Conservation (phyloP, 1,140 invertebrate genomes). For the Drosophila oshimai region DNA sequence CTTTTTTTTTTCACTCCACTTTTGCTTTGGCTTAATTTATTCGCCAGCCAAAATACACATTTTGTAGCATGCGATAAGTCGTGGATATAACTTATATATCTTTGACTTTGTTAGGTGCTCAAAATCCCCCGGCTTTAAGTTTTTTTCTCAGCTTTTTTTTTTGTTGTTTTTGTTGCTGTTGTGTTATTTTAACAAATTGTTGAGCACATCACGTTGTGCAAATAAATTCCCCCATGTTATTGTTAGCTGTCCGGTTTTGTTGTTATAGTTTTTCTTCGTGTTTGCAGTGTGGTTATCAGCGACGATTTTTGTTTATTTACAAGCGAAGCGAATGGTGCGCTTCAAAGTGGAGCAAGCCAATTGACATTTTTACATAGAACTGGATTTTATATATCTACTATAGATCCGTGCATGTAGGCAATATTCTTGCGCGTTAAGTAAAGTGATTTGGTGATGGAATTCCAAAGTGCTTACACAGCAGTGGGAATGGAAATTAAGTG, state of each 20-base stretch:
- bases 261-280: conserved; percentile 17
- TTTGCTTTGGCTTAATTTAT: conserved; percentile 11
- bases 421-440: not conserved
- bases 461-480: not conserved
- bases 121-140: not conserved
- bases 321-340: conserved; percentile 9
- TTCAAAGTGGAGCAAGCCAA: conserved; percentile 62
- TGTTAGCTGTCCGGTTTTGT: conserved; percentile 38
- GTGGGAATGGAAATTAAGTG: not conserved
- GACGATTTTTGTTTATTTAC: conserved; percentile 35
- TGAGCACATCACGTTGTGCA: conserved; percentile 47
- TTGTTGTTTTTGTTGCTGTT: conserved; percentile 1
- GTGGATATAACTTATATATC: conserved; percentile 26
- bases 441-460: not conserved
- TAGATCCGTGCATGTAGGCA: not conserved
- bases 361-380: conserved; percentile 62
- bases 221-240: conserved; percentile 49
- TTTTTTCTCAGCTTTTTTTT: not conserved
- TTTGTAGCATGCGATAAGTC: conserved; percentile 26
- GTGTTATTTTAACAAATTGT: conserved; percentile 48
- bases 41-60: not conserved
- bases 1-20: not conserved
- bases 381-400: not conserved
- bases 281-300: conserved; percentile 61
- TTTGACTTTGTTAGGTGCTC: conserved; percentile 23